A percentile compares a stretch with the other conserved stretches of the same genome.
Conservation (phyloP, 2,888 invertebrate genomes). For the Cephus pulcher region DNA sequence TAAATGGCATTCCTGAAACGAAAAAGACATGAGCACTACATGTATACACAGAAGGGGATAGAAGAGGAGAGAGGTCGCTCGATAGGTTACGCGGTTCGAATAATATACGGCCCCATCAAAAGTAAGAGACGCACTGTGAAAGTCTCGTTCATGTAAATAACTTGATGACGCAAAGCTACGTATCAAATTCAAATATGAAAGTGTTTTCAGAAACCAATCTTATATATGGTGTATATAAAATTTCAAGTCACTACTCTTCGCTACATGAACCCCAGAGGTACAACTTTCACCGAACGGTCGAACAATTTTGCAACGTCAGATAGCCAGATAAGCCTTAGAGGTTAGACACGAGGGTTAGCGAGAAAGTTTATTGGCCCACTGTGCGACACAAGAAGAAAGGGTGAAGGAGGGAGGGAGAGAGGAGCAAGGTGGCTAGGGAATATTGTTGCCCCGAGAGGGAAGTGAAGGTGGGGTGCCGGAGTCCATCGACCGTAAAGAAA, state of each 20-base stretch:
- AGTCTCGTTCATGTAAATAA: neutral
- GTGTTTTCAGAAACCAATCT: neutral
- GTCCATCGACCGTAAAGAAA: too few relatives aligned
- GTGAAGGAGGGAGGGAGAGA: too few relatives aligned
- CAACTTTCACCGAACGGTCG: neutral
- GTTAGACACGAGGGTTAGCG: neutral
- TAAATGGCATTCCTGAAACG: constrained; percentile 86
- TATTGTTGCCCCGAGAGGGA: too few relatives aligned
- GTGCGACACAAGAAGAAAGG: too few relatives aligned
- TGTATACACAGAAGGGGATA: constrained; percentile 17
- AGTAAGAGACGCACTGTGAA: neutral
- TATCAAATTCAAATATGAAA: too few relatives aligned
- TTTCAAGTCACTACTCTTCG: neutral
- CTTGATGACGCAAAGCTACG: too few relatives aligned
- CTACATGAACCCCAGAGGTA: constrained; percentile 4
- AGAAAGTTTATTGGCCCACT: neutral
- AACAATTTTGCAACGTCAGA: neutral
- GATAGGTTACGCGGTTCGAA: too few relatives aligned
- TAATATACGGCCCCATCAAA: too few relatives aligned
- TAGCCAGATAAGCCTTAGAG: too few relatives aligned
- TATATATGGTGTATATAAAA: neutral
- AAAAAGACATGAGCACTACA: constrained; percentile 37
- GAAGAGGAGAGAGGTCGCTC: neutral
- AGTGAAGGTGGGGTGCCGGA: too few relatives aligned
- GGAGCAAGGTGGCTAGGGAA: too few relatives aligned